Base-by-base conservation (phyloP, 2,888 invertebrate species). In the Lasioglossum vierecki region DNA sequence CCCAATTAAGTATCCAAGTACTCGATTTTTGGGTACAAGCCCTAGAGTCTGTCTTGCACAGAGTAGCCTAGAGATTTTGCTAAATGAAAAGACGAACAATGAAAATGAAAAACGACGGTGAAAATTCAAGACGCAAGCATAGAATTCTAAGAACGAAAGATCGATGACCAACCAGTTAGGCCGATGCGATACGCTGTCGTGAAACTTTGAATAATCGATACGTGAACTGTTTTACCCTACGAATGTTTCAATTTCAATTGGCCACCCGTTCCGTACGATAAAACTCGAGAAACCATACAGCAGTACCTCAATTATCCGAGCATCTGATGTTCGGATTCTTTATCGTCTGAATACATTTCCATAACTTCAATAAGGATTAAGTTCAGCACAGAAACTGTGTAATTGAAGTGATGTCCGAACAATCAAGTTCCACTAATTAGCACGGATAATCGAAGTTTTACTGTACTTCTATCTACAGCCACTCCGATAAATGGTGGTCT, bases 181-280 rank as follows among this genome's bases (percentile, higher is more conserved):
- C 70, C 79, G 79, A 79, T 18, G 49, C 26, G 44, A 76, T 35
- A 44, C 13, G 22, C n/a, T 22, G 66, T 72, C 49, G 60, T 85
- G 53, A 77, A 86, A 80, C 60, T 76, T 22, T 30, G 72, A 77
- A 72, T 82, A 63, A 76, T 78, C 72, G 63, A 76, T 82, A 71
- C 70, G 30, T 60, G 79, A 49, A 57, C 60, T 79, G 53, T 2
- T 80, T 74, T 71, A 77, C 22, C 60, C 75, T 80, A 76, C 74
- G 74, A 75, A 66, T 46, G 70, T 63, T 79, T 68, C 74, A 53
- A 77, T 82, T 71, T 79, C 44, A 82, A 86, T 83, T 87, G 86
- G 86, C 83, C 86, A 78, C 49, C 68, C 39, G 77, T 83, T 60
- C 80, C 18, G 26, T 15, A 63, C 39, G 66, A 79, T 77, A 80